phyloP scores from a whole-genome alignment of 30 jellyfish, hydroid and myxozoan species.

The Rhopilema esculentum region DNA sequence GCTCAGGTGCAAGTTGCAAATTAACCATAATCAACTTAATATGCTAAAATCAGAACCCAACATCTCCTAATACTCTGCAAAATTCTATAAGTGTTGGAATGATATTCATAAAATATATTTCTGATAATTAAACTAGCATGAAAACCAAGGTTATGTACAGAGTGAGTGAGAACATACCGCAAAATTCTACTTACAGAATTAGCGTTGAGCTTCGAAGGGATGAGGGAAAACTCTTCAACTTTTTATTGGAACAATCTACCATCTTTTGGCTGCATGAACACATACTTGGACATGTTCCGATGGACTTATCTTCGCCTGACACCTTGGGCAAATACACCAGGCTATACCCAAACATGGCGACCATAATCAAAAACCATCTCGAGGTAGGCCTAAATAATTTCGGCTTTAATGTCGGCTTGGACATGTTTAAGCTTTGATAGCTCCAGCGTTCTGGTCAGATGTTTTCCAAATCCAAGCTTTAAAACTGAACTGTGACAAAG shows the following conservation, averaged over 20 bases:
- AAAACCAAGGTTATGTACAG: conserved; percentile 10
- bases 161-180: conserved; percentile 2
- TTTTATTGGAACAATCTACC: conserved; percentile 70
- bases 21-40: neutral
- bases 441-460: conserved; percentile 56
- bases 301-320: conserved; percentile 68
- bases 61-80: neutral
- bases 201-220: conserved; percentile 40
- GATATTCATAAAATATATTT: neutral
- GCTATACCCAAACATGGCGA: conserved; percentile 79
- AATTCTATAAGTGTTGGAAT: neutral
- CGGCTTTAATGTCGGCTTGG: conserved; percentile 23
- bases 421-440: conserved; percentile 32
- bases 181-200: conserved; percentile 62
- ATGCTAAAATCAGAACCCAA: neutral
- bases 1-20: neutral
- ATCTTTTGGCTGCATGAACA: conserved; percentile 70
- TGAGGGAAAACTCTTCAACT: conserved; percentile 58
- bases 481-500: conserved; percentile 39
- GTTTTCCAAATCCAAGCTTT: conserved; percentile 19
- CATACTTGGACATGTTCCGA: conserved; percentile 72
- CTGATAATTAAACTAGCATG: neutral
- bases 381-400: conserved; percentile 4
- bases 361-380: conserved; percentile 19
- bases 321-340: conserved; percentile 69